Evolutionary conservation across 2,888 invertebrate genomes (phyloP).

Genomic region (Thymelicus sylvestris): DNA sequence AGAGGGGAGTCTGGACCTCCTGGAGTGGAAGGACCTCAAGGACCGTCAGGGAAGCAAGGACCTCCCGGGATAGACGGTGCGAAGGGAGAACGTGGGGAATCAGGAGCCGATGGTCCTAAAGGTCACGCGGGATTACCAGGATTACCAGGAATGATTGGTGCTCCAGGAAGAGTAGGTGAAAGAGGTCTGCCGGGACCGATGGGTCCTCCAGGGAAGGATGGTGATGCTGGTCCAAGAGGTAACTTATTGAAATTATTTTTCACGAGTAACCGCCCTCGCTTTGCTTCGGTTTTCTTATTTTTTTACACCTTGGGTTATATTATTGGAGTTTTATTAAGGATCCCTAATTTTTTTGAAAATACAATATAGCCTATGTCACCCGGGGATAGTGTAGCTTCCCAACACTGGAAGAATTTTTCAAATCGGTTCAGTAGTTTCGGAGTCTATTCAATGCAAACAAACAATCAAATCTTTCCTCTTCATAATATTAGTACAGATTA

Average conservation of each 20-base stretch:
- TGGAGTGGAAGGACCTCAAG: conserved; percentile 91
- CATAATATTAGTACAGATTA: too few relatives aligned
- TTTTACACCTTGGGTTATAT: too few relatives aligned
- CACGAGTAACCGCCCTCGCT: too few relatives aligned
- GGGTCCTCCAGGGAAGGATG: conserved; percentile 91
- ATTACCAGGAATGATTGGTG: conserved; percentile 91
- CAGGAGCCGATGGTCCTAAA: conserved; percentile 90
- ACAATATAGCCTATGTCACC: too few relatives aligned
- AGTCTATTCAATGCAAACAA: too few relatives aligned
- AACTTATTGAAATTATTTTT: conserved; percentile 32
- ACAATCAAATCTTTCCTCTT: too few relatives aligned
- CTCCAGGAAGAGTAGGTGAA: conserved; percentile 87
- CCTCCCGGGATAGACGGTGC: conserved; percentile 89
- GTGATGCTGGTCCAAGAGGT: conserved; percentile 90
- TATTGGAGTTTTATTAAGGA: too few relatives aligned
- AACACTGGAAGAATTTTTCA: too few relatives aligned
- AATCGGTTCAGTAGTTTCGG: too few relatives aligned
- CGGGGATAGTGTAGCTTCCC: too few relatives aligned
- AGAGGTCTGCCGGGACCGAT: conserved; percentile 86
- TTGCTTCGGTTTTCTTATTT: too few relatives aligned
- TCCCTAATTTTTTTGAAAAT: too few relatives aligned
- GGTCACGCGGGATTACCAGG: conserved; percentile 94
- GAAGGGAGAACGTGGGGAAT: conserved; percentile 86
- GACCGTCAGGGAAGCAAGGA: conserved; percentile 91
- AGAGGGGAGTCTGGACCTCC: conserved; percentile 90